Evolutionary conservation across 1,140 invertebrate genomes (phyloP).

Genomic region (Zaprionus gabonicus): DNA sequence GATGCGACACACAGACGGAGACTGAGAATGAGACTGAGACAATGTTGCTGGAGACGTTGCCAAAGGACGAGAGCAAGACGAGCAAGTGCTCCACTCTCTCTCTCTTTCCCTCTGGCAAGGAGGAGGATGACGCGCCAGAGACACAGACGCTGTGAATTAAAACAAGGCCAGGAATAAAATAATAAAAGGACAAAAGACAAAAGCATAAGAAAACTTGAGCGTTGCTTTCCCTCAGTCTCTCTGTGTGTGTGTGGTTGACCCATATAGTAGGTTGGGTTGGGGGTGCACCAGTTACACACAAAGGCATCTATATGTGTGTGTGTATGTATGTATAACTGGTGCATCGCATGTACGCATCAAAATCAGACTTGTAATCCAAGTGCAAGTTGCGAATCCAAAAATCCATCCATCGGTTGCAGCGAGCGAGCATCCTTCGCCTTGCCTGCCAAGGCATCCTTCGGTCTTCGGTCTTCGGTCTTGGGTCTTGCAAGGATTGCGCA

Average conservation of each 20-base stretch:
- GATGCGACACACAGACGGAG: conserved; percentile 11
- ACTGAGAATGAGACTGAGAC: conserved; percentile 73
- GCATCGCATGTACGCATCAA: conserved; percentile 76
- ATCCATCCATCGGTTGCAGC: conserved; percentile 77
- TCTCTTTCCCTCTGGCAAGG: neutral
- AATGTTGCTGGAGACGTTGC: conserved; percentile 61
- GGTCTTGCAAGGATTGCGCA: conserved; percentile 21
- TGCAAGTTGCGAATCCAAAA: conserved; percentile 83
- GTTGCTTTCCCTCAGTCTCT: neutral
- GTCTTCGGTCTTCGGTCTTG: conserved; percentile 10
- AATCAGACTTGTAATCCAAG: conserved; percentile 83
- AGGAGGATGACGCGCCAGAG: conserved; percentile 72
- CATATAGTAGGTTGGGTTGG: conserved; percentile 44
- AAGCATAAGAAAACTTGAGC: conserved; percentile 79
- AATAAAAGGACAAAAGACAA: conserved; percentile 83
- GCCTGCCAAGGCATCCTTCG: conserved; percentile 25
- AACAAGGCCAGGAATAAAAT: conserved; percentile 83
- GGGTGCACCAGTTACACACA: conserved; percentile 31
- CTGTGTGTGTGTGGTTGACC: conserved; percentile 51
- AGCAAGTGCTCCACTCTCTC: neutral
- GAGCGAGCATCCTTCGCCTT: conserved; percentile 30
- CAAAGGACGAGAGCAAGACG: conserved; percentile 35
- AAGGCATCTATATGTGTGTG: conserved; percentile 31
- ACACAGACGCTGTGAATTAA: conserved; percentile 79
- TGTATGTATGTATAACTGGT: conserved; percentile 2